Evolutionary conservation across 2,797 vertebrate genomes (phyloP), one percentile per base, ranked within the genome.

Genomic region (Erpetoichthys calabaricus): DNA sequence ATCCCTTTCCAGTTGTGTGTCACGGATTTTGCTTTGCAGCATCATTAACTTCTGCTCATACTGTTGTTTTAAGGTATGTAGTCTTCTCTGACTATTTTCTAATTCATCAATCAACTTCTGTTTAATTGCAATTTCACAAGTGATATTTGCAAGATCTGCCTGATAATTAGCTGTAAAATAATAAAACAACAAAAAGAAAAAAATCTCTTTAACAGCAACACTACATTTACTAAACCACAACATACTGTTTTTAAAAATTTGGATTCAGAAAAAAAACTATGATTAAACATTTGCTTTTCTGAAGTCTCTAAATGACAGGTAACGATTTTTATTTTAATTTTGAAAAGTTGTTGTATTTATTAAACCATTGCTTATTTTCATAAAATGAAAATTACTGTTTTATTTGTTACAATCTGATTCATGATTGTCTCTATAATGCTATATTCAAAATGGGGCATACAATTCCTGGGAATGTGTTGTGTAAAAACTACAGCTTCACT

Each of bases 111-210:
- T 97, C 67, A 98, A 83, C 69, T 97, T 95, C 74, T 97, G 94
- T 74, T 98, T 98, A 74, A 97, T 98, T 64, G 93, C 95, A 71
- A 98, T 98, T 84, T 97, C 94, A 69, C 95, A 97, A 8, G 95
- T 98, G 73, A 98, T 97, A 70, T 94, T 97, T 69, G 94, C 93
- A 74, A 98, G 73, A 73, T 97, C 93, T 2, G 91, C 91, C 65
- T 98, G 92, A 67, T 91, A 88, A 68, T 88, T 89, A 51, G 91
- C 94, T 98, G 63, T 63, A 65, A 56, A 54, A 63, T 60, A 42
- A 66, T 63, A 65, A 63, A 65, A 58, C 7, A 64, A 25, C 25
- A 25, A 25, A 25, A 25, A 25, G 25, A 25, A 25, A 25, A 58
- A 5, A 43, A 51, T 51, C 52, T 25, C 9, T 47, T 5, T 7